Evolutionary conservation across 2,888 invertebrate species (phyloP).

Genomic region (Drosophila fulvimacula): DNA sequence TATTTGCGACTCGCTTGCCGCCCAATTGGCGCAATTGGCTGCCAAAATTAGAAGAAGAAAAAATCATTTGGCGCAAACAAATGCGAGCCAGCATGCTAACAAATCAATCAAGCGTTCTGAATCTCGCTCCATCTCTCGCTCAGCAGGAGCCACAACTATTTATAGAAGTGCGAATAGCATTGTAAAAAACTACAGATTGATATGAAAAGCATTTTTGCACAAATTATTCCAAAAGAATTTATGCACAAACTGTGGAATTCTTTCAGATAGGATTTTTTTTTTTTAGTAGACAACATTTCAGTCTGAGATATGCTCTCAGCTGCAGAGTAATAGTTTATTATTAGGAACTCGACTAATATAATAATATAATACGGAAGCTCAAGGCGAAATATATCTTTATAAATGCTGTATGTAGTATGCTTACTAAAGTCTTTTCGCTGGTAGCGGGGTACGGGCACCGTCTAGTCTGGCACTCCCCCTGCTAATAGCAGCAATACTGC

Average conservation of each 20-base stretch:
- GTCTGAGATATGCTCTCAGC: too few species aligned
- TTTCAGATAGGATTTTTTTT: not conserved
- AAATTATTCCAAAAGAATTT: not conserved
- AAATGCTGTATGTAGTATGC: too few species aligned
- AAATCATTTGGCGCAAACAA: constrained; percentile 50
- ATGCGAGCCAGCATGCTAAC: constrained; percentile 33
- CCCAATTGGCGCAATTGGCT: constrained; percentile 65
- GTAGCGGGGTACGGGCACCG: too few species aligned
- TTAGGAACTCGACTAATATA: too few species aligned
- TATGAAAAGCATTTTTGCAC: not conserved
- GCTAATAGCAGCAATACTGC: too few species aligned
- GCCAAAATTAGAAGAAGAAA: constrained; percentile 63
- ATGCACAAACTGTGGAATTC: not conserved
- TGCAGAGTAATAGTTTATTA: too few species aligned
- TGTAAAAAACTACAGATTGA: constrained; percentile 1
- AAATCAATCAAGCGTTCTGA: constrained; percentile 63
- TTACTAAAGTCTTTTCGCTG: too few species aligned
- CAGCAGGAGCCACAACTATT: constrained; percentile 5
- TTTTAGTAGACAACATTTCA: too few species aligned
- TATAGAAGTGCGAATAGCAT: constrained; percentile 10
- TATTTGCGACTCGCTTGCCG: constrained; percentile 41
- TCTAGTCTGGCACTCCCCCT: too few species aligned
- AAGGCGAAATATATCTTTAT: too few species aligned
- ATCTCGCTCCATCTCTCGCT: constrained; percentile 6
- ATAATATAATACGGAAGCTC: too few species aligned